Evolutionary conservation across 2,113 vertebrate genomes (phyloP).

Genomic region (Vicugna pacos): DNA sequence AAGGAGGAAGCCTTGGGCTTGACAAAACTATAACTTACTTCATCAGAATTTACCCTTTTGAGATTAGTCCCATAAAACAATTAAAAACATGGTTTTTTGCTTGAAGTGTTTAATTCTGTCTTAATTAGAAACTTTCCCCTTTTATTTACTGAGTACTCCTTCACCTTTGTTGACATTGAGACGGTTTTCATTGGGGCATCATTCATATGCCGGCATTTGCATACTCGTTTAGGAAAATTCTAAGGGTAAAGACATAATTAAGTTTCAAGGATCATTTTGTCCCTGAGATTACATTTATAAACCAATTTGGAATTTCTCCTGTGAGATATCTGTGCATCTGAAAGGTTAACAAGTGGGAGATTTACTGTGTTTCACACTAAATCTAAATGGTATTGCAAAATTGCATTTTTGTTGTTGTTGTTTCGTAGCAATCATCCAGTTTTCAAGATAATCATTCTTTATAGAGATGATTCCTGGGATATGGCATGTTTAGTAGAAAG

Average conservation of each 20-base stretch:
- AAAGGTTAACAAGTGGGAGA: neutral
- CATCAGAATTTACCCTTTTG: constrained; percentile 24
- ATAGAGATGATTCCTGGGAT: neutral
- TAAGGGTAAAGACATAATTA: constrained; percentile 46
- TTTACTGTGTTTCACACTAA: neutral
- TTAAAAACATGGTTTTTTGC: constrained; percentile 39
- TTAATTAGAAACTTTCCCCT: constrained; percentile 58
- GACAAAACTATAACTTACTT: constrained; percentile 18
- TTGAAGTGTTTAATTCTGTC: constrained; percentile 45
- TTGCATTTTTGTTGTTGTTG: neutral
- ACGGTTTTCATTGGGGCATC: neutral
- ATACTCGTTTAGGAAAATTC: neutral
- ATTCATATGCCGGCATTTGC: constrained; percentile 27
- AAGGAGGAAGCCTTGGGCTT: neutral
- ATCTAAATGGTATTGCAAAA: constrained; percentile 38
- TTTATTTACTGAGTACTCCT: constrained; percentile 37
- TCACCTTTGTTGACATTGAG: constrained; percentile 39
- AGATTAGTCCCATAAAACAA: constrained; percentile 45
- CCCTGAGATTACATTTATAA: constrained; percentile 49
- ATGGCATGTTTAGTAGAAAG: neutral
- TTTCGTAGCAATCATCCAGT: neutral
- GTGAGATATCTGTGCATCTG: neutral
- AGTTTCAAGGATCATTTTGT: constrained; percentile 24
- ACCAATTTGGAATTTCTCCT: constrained; percentile 36
- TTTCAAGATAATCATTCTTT: constrained; percentile 8